Evolutionary conservation across 2,113 vertebrate genomes (phyloP), one percentile per base, ranked within the genome.

Genomic region (Lepus timidus): DNA sequence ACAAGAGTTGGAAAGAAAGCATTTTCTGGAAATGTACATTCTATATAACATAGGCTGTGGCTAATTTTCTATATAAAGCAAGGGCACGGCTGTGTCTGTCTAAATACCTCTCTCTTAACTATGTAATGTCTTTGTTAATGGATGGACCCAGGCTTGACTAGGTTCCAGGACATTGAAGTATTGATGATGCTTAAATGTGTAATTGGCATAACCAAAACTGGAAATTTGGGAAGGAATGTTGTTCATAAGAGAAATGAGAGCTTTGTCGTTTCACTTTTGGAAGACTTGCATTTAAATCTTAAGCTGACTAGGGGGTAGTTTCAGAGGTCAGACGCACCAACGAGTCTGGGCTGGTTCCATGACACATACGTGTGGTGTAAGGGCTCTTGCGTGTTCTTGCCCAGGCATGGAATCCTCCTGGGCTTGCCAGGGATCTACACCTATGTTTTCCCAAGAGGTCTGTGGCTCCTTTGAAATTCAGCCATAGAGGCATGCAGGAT

Each of bases 31-130:
- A 82, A 31, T 80, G 9, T 90, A 80, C 80, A 36, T 44, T 91
- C 52, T 93, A 44, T 93, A 33, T 85, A 74, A 65, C 31, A 51
- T 76, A 83, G 74, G 6, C 39, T 36, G 70, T 85, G 31, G 44
- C 75, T 44, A 49, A 85, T 86, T 94, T 95, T 96, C 88, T 86
- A 80, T 79, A 81, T 80, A 90, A 95, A 94, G 51, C 58, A 85
- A 70, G 67, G 61, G 27, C 61, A n/a, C 7, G 20, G 33, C 85
- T 88, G 27, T 92, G 88, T 93, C n/a, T 62, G 81, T 89, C 76
- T 83, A 91, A 97, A 79, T 85, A 68, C 27, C 51, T 78, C 0
- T 88, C 61, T 93, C 22, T 67, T 71, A 75, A 92, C 29, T 52
- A 31, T 67, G 29, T 58, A 65, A 71, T 51, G 9, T 70, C 64